Evolutionary conservation across 1,140 invertebrate species (phyloP).

Genomic region (Zaprionus taronus): DNA sequence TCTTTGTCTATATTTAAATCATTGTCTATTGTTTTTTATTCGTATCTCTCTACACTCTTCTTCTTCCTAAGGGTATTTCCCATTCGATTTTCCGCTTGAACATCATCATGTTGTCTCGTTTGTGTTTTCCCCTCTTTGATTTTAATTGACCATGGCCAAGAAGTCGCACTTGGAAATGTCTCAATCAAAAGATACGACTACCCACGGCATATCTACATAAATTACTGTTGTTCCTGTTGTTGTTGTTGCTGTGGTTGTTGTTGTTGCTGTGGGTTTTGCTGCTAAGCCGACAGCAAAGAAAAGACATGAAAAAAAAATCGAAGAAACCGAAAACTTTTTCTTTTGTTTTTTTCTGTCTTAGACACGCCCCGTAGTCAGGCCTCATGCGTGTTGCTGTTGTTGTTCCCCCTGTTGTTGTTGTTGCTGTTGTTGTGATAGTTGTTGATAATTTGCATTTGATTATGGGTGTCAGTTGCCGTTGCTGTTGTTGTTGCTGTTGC

Average conservation of each 20-base stretch:
- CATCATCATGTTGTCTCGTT: neutral
- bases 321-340: conserved; percentile 70
- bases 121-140: conserved; percentile 28
- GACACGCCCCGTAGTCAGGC: conserved; percentile 57
- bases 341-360: conserved; percentile 52
- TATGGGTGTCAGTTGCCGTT: conserved; percentile 51
- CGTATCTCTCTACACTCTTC: neutral
- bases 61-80: conserved; percentile 10
- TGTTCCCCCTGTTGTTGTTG: conserved; percentile 13
- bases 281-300: conserved; percentile 31
- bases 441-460: conserved; percentile 81
- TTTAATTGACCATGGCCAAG: conserved; percentile 78
- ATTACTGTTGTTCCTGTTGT: conserved; percentile 42
- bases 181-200: conserved; percentile 66
- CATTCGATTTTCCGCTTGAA: neutral
- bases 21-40: neutral
- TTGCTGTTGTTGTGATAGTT: conserved; percentile 47
- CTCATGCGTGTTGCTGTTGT: conserved; percentile 15
- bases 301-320: conserved; percentile 23
- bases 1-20: too few species aligned
- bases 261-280: neutral
- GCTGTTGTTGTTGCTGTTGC: conserved; percentile 31
- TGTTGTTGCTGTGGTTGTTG: conserved; percentile 19
- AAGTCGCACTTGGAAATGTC: conserved; percentile 79
- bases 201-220: conserved; percentile 79